Percentiles rank a stretch among this genome's conserved stretches.
Evolutionary conservation across 2,888 invertebrate genomes (phyloP).

Genomic region (Scaptodrosophila latifasciaeformis): DNA sequence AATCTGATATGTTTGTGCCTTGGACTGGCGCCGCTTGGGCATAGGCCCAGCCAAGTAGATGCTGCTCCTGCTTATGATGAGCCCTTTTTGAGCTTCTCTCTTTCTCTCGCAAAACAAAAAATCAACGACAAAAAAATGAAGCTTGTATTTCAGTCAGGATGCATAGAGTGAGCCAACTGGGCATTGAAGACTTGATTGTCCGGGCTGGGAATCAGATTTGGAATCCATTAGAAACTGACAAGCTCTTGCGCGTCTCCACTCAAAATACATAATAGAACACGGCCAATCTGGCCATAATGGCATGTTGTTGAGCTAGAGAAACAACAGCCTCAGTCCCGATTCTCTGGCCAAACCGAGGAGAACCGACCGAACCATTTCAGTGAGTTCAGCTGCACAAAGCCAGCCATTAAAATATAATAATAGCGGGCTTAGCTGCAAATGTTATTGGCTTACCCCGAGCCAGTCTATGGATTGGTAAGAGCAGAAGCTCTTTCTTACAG

Average conservation of each 20-base stretch:
- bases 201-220: no score
- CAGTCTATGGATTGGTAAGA: conserved; percentile 6
- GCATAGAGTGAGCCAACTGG: not conserved
- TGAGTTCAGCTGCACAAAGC: conserved; percentile 50
- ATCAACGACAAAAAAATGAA: conserved; percentile 3
- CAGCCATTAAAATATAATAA: conserved; percentile 67
- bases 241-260: conserved; percentile 28
- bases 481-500: conserved; percentile 12
- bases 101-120: not conserved
- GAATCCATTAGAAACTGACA: conserved; percentile 58
- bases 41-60: no score
- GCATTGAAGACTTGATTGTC: no score
- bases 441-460: conserved; percentile 34
- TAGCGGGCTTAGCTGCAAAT: conserved; percentile 42
- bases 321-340: no score
- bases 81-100: no score
- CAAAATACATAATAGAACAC: conserved; percentile 56
- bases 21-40: conserved; percentile 50
- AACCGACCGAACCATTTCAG: conserved; percentile 33
- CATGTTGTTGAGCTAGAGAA: no score
- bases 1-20: conserved; percentile 53
- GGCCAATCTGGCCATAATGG: conserved; percentile 52
- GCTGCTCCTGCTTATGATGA: no score
- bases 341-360: not conserved
- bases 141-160: conserved; percentile 47